A percentile compares a stretch with the other conserved stretches of the same genome.
These are phyloP conservation scores for Contarinia nasturtii DNA, from an alignment of 1,140 invertebrate genomes.

Conservation along the genomic window DNA sequence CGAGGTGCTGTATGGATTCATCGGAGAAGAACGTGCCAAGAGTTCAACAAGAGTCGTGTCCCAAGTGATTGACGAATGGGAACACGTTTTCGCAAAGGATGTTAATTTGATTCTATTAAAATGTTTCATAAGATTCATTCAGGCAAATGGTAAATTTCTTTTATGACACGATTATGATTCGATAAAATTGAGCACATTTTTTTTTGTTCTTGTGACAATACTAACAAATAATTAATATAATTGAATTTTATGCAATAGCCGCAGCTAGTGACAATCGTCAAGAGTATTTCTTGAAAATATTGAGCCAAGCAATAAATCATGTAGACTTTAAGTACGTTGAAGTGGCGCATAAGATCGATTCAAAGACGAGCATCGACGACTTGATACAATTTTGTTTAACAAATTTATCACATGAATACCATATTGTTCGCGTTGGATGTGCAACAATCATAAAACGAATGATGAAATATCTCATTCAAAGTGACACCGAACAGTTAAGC, in stretches of 20 bases:
- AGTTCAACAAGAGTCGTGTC: conserved; percentile 24
- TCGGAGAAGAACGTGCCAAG: conserved; percentile 25
- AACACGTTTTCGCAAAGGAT: conserved; percentile 30
- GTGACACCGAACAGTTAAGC: conserved; percentile 15
- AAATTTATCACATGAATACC: conserved; percentile 11
- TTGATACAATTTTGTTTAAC: conserved; percentile 17
- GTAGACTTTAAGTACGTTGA: conserved; percentile 1
- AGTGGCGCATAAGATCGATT: conserved; percentile 6
- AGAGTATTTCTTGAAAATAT: no score
- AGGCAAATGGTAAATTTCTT: background rate
- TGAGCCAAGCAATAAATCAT: background rate
- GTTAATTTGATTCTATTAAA: conserved; percentile 28
- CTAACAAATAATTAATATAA: no score
- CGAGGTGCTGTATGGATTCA: conserved; percentile 23
- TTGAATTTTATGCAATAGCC: no score
- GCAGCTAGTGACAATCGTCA: no score
- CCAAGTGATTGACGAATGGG: conserved; percentile 35
- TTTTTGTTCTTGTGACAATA: no score
- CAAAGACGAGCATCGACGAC: conserved; percentile 12
- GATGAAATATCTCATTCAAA: conserved; percentile 13
- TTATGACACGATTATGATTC: no score
- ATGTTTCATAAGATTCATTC: conserved; percentile 15
- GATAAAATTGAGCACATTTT: background rate
- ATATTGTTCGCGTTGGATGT: conserved; percentile 11
- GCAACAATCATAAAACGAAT: conserved; percentile 12